Evolutionary conservation across 2,113 vertebrate species (phyloP), one percentile per base, ranked within the genome.

Genomic region (Cryptotis parvus): DNA sequence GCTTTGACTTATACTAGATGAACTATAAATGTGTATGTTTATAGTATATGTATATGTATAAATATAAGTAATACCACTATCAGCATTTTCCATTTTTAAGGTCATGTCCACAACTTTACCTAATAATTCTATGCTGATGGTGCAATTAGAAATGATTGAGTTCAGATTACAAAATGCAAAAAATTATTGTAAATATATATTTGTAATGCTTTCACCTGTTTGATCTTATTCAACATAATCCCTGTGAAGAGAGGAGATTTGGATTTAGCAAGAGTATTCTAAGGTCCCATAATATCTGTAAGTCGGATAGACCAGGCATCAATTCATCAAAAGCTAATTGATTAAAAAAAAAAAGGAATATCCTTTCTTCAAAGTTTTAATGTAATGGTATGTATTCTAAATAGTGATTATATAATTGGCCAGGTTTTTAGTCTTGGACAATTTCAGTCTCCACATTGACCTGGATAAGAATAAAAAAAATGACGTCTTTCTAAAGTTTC

Each of bases 101-200:
- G 9, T 76, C 65, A 49, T 76, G 26, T 9, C 6, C 9, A 55
- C 49, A 69, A 4, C 27, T 41, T 79, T 14, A 33, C n/a, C 11
- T 24, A 75, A 20, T 80, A 81, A 78, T 76, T 94, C 93, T 86
- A 43, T 45, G 39, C 87, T 82, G 66, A 85, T 81, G 83, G 43
- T 65, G 6, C 2, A 91, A 65, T 88, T 93, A 80, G 91, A 37
- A 94, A 80, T 93, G 90, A 92, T 52, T 63, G n/a, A 88, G 83
- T 33, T 18, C 85, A 94, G 63, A 88, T 90, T 94, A 70, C 27
- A 94, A 90, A 94, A 82, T 85, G 74, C 68, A 68, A 69, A 89
- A 93, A 69, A 20, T 58, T 89, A 94, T 61, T 31, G 86, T 22
- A 69, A 90, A 90, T 87, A 86, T 87, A 86, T 58, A 90, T 80